Evolutionary conservation across 2,888 invertebrate genomes (phyloP), one percentile per base, ranked within the genome.

Genomic region (Serripes groenlandicus): DNA sequence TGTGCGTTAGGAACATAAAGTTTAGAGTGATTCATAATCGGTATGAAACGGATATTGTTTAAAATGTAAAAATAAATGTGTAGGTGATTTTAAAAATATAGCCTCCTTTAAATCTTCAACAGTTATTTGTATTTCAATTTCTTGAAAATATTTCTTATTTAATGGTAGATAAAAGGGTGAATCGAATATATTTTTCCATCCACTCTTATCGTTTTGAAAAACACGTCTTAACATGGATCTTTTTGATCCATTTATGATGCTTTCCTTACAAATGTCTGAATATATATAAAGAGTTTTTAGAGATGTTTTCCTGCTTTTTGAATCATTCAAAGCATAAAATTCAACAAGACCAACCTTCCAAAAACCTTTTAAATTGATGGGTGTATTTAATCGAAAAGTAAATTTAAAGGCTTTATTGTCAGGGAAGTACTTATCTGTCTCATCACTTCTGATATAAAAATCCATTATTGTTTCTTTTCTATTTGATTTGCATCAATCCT

Each of bases 381-480:
- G 60, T 28, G 26, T 30, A 60, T 60, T 60, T 60, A 60, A 26
- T 11, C 56, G 77, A 21, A 80, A 52, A 74, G 71, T 83, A 75
- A 83, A 83, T 28, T 74, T 35, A 66, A 34, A 75, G 15, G 74
- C 52, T 54, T 18, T 75, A 68, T 83, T 83, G 3, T 80, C 80
- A 49, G 15, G 23, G 42, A 80, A 85, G 34, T 68, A 42, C 18
- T 72, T 52, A 52, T 60, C 75, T 35, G 77, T 81, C 62, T 81
- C 81, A 54, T 34, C 64, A 52, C 75, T 69, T 42, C 54, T 28
- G 32, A 84, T 72, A 70, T 76, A 83, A 28, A 32, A 64, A 15
- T 76, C 78, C 79, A 83, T 83, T 18, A 21, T 66, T 60, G 79
- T 23, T 77, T 76, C 64, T 83, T 69, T 60, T 77, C 34, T n/a